Percentiles rank a stretch among this genome's conserved stretches.
Evolutionary conservation across 1,140 invertebrate genomes (phyloP).

Genomic region (Myzus persicae): DNA sequence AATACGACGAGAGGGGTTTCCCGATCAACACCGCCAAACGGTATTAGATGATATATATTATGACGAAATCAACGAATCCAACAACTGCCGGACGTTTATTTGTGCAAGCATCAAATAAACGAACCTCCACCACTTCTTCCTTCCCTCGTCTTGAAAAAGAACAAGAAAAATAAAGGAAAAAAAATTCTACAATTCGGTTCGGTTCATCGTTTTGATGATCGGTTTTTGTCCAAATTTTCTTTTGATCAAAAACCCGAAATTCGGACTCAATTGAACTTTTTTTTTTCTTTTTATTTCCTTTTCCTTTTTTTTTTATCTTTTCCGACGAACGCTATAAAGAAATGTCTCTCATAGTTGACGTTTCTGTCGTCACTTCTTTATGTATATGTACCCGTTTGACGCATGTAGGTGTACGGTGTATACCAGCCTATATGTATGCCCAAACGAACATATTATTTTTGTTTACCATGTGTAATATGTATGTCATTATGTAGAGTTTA

Average conservation of each 20-base stretch:
- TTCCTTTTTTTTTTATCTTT: neutral
- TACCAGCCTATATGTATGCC: neutral
- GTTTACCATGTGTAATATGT: conserved; percentile 35
- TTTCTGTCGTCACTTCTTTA: conserved; percentile 3
- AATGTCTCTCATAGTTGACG: conserved; percentile 34
- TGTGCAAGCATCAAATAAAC: neutral
- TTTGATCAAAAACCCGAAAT: neutral
- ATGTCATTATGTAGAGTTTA: conserved; percentile 47
- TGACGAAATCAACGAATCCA: neutral
- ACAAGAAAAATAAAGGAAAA: neutral
- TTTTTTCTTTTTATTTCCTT: neutral
- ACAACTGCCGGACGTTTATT: neutral
- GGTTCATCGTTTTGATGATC: neutral
- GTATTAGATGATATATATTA: neutral
- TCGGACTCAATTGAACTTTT: conserved; percentile 28
- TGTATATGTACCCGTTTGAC: neutral
- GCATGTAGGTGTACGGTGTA: neutral
- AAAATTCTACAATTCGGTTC: conserved; percentile 29
- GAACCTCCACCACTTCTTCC: neutral
- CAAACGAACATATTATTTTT: conserved; percentile 7
- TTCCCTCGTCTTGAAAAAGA: neutral
- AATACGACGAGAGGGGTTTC: conserved; percentile 60
- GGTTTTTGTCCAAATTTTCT: neutral
- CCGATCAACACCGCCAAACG: conserved; percentile 48
- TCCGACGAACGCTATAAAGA: neutral